phyloP scores from a whole-genome alignment of 2,113 vertebrate species.

The Tetraodon nigroviridis region DNA sequence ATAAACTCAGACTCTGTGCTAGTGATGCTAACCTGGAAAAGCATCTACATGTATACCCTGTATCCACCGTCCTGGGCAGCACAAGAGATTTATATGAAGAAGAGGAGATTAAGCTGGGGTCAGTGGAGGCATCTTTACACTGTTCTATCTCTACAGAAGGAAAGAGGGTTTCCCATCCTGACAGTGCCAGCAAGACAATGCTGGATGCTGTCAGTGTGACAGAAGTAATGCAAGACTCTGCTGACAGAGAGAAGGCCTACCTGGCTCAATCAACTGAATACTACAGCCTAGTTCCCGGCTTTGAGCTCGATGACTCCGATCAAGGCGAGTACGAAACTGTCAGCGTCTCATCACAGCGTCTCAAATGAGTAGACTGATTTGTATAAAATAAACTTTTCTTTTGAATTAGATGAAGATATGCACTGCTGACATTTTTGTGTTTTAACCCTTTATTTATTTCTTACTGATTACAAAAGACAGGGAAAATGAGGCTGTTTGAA shows the following conservation, averaged over 20 bases:
- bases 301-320: slow-evolving; percentile 84
- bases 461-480: background rate
- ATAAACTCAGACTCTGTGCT: background rate
- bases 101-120: slow-evolving; percentile 78
- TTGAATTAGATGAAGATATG: background rate
- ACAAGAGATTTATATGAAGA: slow-evolving; percentile 82
- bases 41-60: slow-evolving; percentile 72
- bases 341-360: slow-evolving; percentile 66
- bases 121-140: slow-evolving; percentile 47
- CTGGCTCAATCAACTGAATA: slow-evolving; percentile 83
- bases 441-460: background rate
- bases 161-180: slow-evolving; percentile 26
- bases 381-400: background rate
- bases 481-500: background rate
- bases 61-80: slow-evolving; percentile 66
- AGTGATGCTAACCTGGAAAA: slow-evolving; percentile 72
- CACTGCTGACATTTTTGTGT: background rate
- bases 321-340: slow-evolving; percentile 83
- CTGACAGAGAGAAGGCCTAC: slow-evolving; percentile 83
- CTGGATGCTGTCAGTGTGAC: slow-evolving; percentile 80
- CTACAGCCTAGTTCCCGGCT: slow-evolving; percentile 85
- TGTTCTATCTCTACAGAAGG: slow-evolving; percentile 23
- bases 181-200: slow-evolving; percentile 61
- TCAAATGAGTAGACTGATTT: background rate
- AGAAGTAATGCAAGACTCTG: slow-evolving; percentile 85